Conservation (phyloP, 2,113 vertebrate species). For the Potamarius usumacintae region DNA sequence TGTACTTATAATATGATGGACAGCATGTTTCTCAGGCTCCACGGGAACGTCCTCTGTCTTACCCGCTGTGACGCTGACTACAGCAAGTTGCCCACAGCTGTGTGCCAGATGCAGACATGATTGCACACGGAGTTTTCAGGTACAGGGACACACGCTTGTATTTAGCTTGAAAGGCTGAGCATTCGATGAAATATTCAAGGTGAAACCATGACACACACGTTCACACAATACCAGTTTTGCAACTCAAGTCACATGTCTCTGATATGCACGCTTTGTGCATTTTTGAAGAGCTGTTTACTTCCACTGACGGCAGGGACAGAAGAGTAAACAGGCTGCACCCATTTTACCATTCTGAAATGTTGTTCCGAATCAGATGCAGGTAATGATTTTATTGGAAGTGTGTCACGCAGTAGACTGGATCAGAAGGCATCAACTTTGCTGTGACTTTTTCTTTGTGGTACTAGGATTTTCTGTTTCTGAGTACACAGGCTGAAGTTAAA, state of each 20-base stretch:
- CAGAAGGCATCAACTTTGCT: not conserved
- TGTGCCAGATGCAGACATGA: slow-evolving; percentile 46
- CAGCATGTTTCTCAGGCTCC: slow-evolving; percentile 9
- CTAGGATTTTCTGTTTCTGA: not conserved
- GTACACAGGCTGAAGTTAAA: not conserved
- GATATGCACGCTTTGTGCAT: not conserved
- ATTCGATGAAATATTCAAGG: slow-evolving; percentile 25
- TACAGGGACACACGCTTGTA: slow-evolving; percentile 3
- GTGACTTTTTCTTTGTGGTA: not conserved
- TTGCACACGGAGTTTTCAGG: not conserved
- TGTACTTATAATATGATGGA: not conserved
- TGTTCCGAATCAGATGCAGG: not conserved
- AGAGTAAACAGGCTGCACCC: no score
- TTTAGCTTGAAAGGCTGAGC: not conserved
- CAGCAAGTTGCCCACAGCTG: slow-evolving; percentile 47
- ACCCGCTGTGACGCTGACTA: slow-evolving; percentile 17
- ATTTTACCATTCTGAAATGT: not conserved
- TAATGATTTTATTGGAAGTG: not conserved
- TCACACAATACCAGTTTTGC: slow-evolving; percentile 4
- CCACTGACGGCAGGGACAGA: not conserved
- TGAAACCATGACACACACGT: slow-evolving; percentile 29
- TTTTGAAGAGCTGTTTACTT: not conserved
- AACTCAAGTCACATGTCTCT: not conserved
- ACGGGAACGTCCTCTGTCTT: not conserved
- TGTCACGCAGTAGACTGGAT: not conserved